Evolutionary conservation across 2,113 vertebrate genomes (phyloP), one percentile per base, ranked within the genome.

Genomic region (Theristicus caerulescens): DNA sequence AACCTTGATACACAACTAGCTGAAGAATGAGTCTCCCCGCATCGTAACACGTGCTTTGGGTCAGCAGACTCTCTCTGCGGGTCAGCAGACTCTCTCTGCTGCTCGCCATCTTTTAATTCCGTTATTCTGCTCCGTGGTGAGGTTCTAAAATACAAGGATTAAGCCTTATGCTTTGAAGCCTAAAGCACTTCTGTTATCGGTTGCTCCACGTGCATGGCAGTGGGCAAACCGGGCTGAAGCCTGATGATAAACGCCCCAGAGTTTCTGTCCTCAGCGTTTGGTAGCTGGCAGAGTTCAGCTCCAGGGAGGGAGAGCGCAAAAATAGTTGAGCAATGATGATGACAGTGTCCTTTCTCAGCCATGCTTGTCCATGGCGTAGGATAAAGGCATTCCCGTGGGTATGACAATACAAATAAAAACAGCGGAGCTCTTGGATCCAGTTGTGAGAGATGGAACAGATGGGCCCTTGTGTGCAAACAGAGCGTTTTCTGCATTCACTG

Each of bases 361-460:
- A 0, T 3, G 47, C 59, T 82, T 24, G 17, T 87, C 86, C 13
- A 4, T 76, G 83, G 69, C 32, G 9, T 5, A 31, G 86, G 80
- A 86, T 58, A 47, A 49, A 85, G 82, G 14, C 9, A 2, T 84
- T 87, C 94, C 91, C 0, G 0, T 82, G 91, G 84, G 89, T 61
- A 29, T 46, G 71, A 59, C 69, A 83, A 34, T 55, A 11, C 88
- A 67, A 51, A 76, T 32, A 34, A 81, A 81, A 93, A 9, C 86
- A 69, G 62, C 0, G 11, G 42, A 93, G 76, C 80, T 88, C 44
- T 71, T 64, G 95, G 94, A 74, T 84, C 77, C 92, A 91, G 92
- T 44, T 74, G 96, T 95, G 94, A 93, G 86, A 62, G 73, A 9
- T 34, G 51, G 95, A 96, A 76, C 88, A 95, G 96, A 95, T 93